Evolutionary conservation across 2,888 invertebrate species (phyloP).

Genomic region (Pyralis farinalis): DNA sequence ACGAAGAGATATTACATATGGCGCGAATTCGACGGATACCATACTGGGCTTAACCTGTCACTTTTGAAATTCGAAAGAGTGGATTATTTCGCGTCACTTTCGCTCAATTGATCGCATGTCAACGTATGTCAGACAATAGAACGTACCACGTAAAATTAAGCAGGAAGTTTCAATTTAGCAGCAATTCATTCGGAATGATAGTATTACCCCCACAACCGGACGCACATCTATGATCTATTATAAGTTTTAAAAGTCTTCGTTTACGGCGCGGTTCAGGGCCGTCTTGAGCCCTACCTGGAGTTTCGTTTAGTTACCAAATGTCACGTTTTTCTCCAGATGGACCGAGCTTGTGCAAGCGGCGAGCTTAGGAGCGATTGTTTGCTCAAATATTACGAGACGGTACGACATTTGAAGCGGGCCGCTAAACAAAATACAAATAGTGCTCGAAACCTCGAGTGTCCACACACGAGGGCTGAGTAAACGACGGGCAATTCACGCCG

Average conservation of each 20-base stretch:
- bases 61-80: constrained; percentile 58
- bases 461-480: constrained; percentile 59
- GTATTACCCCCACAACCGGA: constrained; percentile 48
- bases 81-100: constrained; percentile 60
- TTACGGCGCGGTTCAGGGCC: constrained; percentile 32
- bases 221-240: constrained; percentile 48
- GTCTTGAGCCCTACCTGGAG: constrained; percentile 50
- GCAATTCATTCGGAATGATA: constrained; percentile 74
- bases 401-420: constrained; percentile 76
- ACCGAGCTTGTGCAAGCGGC: constrained; percentile 68
- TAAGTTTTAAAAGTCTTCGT: constrained; percentile 58
- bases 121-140: constrained; percentile 63
- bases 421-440: constrained; percentile 78
- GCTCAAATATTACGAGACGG: constrained; percentile 78
- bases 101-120: constrained; percentile 74
- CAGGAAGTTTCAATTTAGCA: constrained; percentile 77
- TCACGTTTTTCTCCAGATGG: constrained; percentile 76
- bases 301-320: constrained; percentile 58
- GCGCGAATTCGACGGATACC: constrained; percentile 39
- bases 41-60: constrained; percentile 55
- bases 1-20: constrained; percentile 55
- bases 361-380: constrained; percentile 63
- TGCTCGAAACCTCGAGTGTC: constrained; percentile 60
- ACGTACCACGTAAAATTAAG: constrained; percentile 66
- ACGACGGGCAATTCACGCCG: constrained; percentile 59